Base-by-base conservation (phyloP, 2,797 vertebrate genomes). In the Natrix natrix region DNA sequence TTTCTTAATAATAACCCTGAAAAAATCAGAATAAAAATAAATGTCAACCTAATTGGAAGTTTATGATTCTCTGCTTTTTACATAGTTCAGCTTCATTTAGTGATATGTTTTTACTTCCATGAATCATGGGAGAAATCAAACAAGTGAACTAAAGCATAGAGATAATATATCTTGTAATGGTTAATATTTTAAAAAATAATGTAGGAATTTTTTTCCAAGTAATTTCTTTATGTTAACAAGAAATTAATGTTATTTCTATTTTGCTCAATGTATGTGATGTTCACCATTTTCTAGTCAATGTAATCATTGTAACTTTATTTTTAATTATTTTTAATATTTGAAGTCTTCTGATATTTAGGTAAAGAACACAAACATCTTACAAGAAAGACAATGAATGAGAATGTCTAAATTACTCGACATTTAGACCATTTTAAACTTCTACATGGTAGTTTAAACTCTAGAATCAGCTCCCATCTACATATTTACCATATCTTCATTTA, bases 1-100 rank as follows among this genome's bases (percentile, higher is more conserved):
- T 96, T 97, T 95, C 93, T 94, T 93, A 96, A 95, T 92, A 96
- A 93, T 87, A 13, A 78, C 89, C 8, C 17, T 43, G 94, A 87
- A 94, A 91, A 91, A 89, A 92, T 20, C 43, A 59, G 91, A 96
- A 96, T 93, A 96, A 95, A 78, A 97, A 95, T 6, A 93, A 92
- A 89, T 86, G 92, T 96, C 95, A 95, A 54, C 95, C 91, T 95
- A 95, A 96, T 97, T 96, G 95, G 87, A 93, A 92, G 93, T 95
- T 94, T 94, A 94, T 56, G 2, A 93, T 89, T 94, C 78, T 4
- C 93, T 91, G 93, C 92, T 94, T 95, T 74, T 91, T 55, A 61
- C n/a, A 86, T 83, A 90, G 91, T 90, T 69, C 52, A 74, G 59
- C 96, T 95, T 94, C 93, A 88, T 92, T 94, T 94, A 57, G 37